A percentile compares a stretch with the other conserved stretches of the same genome.
phyloP scores from a whole-genome alignment of 2,888 invertebrate genomes.

The Diloba caeruleocephala region DNA sequence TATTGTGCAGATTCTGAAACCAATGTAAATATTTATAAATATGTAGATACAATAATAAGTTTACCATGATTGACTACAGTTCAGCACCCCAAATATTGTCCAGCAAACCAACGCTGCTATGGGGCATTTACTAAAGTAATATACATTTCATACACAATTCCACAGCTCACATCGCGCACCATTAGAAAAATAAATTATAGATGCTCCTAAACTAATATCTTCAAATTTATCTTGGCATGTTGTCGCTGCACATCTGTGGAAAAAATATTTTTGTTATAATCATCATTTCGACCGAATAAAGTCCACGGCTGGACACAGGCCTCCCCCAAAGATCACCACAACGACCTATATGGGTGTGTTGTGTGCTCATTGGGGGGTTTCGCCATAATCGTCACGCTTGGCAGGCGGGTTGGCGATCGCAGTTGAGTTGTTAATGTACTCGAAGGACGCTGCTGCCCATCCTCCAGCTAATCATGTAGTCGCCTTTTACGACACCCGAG shows the following conservation, averaged over 20 bases:
- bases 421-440: too few species aligned
- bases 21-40: slow-evolving; percentile 68
- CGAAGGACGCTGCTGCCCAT: too few species aligned
- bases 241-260: slow-evolving; percentile 87
- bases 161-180: slow-evolving; percentile 88
- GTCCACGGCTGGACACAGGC: too few species aligned
- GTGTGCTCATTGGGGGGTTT: too few species aligned
- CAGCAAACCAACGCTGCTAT: slow-evolving; percentile 75
- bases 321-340: too few species aligned
- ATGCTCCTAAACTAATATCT: slow-evolving; percentile 82
- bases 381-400: too few species aligned
- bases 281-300: too few species aligned
- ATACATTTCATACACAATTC: slow-evolving; percentile 85
- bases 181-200: slow-evolving; percentile 89
- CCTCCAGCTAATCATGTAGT: too few species aligned
- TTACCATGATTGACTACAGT: slow-evolving; percentile 86
- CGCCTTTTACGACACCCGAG: too few species aligned
- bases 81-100: slow-evolving; percentile 82
- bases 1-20: slow-evolving; percentile 79
- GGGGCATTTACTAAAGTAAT: slow-evolving; percentile 79
- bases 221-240: slow-evolving; percentile 87
- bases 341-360: too few species aligned
- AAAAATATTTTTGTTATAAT: slow-evolving; percentile 6
- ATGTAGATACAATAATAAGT: slow-evolving; percentile 76
- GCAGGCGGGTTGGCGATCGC: too few species aligned